Evolutionary conservation across 2,888 invertebrate species (phyloP), one percentile per base, ranked within the genome.

Genomic region (Physocephala rufipes): DNA sequence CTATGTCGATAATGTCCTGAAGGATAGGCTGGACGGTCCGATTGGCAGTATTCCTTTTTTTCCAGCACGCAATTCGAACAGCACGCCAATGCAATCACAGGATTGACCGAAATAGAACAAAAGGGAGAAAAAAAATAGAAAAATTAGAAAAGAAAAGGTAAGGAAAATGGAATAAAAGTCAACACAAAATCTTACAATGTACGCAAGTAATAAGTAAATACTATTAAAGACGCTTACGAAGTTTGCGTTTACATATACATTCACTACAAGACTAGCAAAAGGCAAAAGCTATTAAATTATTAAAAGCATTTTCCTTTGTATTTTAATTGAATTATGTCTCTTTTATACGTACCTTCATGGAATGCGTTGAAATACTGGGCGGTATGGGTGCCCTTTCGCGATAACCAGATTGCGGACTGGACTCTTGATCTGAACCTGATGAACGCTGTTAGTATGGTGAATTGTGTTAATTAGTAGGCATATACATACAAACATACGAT

Each of bases 361-460:
- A 91, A 82, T 90, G 91, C 78, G 91, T 88, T 74, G 92, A 92
- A 80, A 90, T 90, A 81, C 91, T 92, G 83, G 90, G 91, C 71
- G 90, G 89, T 78, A 92, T 86, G 77, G 85, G 86, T 76, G 90
- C 87, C 79, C 61, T 49, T 55, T 69, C 89, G 86, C 87, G 88
- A 77, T 87, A 88, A 75, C 87, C 87, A 81, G 83, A 86, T 74
- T 81, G 79, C 71, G 86, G 83, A 78, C 86, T 85, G 76, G 63
- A 64, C 63, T 87, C 86, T 79, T 88, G 88, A 79, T 89, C 89
- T 74, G 87, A 86, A 78, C 85, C 86, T 74, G 86, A 85, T 78
- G 86, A 86, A 79, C 85, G 82, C 85, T 86, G 81, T 79, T 80
- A 76, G 75, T 78, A 28, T 51, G 66, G 55, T 15, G 47, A 28